Conservation (phyloP, 2,888 invertebrate species). For the Pterostichus niger region DNA sequence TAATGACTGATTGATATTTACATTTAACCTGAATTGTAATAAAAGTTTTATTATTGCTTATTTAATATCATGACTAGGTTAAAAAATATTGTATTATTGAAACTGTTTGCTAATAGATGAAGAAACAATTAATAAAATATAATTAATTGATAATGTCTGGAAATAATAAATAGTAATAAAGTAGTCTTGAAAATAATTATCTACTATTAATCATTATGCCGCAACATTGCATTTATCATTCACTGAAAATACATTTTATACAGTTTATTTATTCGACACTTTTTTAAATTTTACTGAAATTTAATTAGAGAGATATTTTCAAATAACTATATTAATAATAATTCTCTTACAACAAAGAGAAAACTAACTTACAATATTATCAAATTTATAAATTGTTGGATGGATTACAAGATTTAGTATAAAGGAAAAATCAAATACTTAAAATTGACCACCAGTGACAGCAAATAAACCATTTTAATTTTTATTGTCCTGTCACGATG, state of each 20-base stretch:
- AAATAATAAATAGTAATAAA: conserved; percentile 42
- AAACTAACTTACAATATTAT: no score
- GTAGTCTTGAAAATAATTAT: conserved; percentile 40
- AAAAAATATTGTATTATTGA: conserved; percentile 28
- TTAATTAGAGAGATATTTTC: no score
- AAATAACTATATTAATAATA: no score
- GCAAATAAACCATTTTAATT: no score
- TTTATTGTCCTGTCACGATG: no score
- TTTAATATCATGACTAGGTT: conserved; percentile 33
- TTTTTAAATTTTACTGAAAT: no score
- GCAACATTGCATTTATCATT: conserved; percentile 22
- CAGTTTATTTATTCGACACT: background rate
- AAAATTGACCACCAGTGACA: no score
- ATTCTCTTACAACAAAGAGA: no score
- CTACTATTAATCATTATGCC: conserved; percentile 17
- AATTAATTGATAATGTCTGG: conserved; percentile 36
- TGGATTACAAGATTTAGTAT: no score
- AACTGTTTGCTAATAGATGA: conserved; percentile 29
- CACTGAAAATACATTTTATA: background rate
- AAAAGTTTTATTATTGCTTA: conserved; percentile 1
- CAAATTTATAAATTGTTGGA: no score
- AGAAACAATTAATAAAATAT: conserved; percentile 45
- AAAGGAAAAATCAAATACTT: no score
- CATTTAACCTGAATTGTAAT: conserved; percentile 33
- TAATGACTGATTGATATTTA: conserved; percentile 30